phyloP scores from a whole-genome alignment of 2,797 vertebrate genomes.

The Heterohyrax brucei region DNA sequence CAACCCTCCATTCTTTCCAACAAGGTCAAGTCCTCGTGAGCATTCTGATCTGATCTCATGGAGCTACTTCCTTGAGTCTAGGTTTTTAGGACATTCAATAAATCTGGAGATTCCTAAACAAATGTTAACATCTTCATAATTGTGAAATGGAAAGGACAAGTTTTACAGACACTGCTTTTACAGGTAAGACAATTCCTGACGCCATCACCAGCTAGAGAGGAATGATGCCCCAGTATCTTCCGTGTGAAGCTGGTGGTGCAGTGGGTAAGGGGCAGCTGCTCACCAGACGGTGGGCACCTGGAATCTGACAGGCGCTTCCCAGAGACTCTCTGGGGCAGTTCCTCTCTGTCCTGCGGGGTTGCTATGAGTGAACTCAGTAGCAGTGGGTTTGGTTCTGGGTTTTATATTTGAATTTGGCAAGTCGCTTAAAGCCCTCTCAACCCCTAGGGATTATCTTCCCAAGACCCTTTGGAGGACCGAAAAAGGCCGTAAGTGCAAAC shows the following conservation, averaged over 20 bases:
- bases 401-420: not conserved
- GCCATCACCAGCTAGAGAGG: not conserved
- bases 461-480: not conserved
- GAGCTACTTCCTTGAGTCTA: not conserved
- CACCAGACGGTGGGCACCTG: too few species aligned
- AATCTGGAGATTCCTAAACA: not conserved
- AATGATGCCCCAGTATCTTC: not conserved
- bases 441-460: not conserved
- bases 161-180: not conserved
- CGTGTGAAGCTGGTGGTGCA: not conserved
- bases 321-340: too few species aligned
- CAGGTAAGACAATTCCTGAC: not conserved
- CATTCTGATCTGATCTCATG: not conserved
- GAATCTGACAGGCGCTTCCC: too few species aligned
- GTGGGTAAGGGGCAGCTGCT: too few species aligned
- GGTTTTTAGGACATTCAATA: not conserved
- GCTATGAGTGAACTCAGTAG: too few species aligned
- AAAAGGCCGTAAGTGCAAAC: not conserved
- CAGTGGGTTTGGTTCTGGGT: too few species aligned
- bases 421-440: not conserved
- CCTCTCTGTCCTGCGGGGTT: too few species aligned
- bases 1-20: not conserved
- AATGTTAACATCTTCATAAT: not conserved
- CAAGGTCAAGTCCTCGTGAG: not conserved
- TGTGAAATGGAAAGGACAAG: not conserved